Conservation (phyloP, 1,140 invertebrate genomes). For the Drosophila tropicalis region DNA sequence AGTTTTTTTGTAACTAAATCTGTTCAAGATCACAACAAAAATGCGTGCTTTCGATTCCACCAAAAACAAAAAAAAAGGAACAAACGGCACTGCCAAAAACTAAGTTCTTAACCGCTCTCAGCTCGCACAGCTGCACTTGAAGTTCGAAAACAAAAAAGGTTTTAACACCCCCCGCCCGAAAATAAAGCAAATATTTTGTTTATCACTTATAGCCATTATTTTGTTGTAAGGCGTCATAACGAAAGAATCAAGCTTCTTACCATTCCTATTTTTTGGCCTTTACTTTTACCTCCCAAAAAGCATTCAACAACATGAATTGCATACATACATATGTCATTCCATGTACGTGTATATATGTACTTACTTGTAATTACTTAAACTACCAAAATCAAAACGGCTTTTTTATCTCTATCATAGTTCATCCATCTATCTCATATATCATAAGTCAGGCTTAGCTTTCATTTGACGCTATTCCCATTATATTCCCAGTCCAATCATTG, state of each 20-base stretch:
- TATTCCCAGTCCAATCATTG: neutral
- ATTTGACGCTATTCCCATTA: slow-evolving; percentile 54
- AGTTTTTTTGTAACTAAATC: slow-evolving; percentile 46
- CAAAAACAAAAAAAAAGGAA: slow-evolving; percentile 13
- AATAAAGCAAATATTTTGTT: slow-evolving; percentile 19
- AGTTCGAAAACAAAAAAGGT: slow-evolving; percentile 38
- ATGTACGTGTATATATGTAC: slow-evolving; percentile 76
- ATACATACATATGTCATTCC: slow-evolving; percentile 33
- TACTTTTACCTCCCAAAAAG: slow-evolving; percentile 35
- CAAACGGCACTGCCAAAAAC: slow-evolving; percentile 43
- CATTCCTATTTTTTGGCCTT: slow-evolving; percentile 38
- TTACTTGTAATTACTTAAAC: slow-evolving; percentile 65
- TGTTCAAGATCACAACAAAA: slow-evolving; percentile 3
- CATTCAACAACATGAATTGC: slow-evolving; percentile 11
- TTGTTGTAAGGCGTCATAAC: slow-evolving; percentile 25
- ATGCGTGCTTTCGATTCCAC: slow-evolving; percentile 19
- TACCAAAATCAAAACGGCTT: slow-evolving; percentile 54
- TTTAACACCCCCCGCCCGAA: slow-evolving; percentile 11
- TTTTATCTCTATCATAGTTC: slow-evolving; percentile 31
- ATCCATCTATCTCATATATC: slow-evolving; percentile 21
- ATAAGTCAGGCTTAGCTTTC: slow-evolving; percentile 58
- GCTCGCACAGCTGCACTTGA: slow-evolving; percentile 64
- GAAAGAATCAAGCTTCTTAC: slow-evolving; percentile 26
- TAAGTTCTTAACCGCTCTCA: slow-evolving; percentile 45
- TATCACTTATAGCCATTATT: slow-evolving; percentile 7